These are phyloP conservation scores for Musca vetustissima DNA, from an alignment of 1,140 invertebrate species.

Conservation along the genomic window DNA sequence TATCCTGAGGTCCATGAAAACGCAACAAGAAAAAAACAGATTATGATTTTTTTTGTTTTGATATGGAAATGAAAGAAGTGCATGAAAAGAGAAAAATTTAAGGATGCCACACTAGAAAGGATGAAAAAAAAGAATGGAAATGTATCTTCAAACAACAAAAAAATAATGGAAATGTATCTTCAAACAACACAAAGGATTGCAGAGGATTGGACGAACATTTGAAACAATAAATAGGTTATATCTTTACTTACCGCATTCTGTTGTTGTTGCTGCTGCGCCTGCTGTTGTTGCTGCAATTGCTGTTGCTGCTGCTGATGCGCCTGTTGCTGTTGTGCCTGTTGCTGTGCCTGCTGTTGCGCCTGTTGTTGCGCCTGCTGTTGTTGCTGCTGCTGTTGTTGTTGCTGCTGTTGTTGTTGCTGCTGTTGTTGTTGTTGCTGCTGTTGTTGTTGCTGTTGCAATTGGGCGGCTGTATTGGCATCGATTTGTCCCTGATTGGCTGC, in stretches of 20 bases:
- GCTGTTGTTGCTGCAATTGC: slow-evolving; percentile 42
- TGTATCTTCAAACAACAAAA: too few species aligned
- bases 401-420: slow-evolving; percentile 57
- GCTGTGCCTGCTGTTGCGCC: slow-evolving; percentile 48
- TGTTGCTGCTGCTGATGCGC: slow-evolving; percentile 37
- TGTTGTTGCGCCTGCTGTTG: slow-evolving; percentile 61
- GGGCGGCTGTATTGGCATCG: slow-evolving; percentile 55
- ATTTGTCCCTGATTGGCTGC: slow-evolving; percentile 58
- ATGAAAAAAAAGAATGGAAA: too few species aligned
- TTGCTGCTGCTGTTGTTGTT: slow-evolving; percentile 54
- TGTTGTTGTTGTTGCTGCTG: slow-evolving; percentile 58
- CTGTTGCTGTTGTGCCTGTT: too few species aligned
- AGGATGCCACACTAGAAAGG: too few species aligned
- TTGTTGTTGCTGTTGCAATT: slow-evolving; percentile 59
- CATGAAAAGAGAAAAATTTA: too few species aligned
- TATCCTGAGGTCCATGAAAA: too few species aligned
- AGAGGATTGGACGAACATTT: not conserved
- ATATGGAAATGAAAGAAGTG: too few species aligned
- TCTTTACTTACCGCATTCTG: slow-evolving; percentile 49
- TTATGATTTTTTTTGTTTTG: too few species aligned
- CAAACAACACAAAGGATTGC: not conserved
- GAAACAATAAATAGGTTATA: not conserved
- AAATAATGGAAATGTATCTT: too few species aligned
- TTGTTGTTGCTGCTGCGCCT: too few species aligned
- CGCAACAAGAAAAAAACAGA: too few species aligned